Evolutionary conservation across 37 sponge, comb jelly and placozoan genomes (phyloP), one percentile per base, ranked within the genome.

Genomic region (Spongilla lacustris): DNA sequence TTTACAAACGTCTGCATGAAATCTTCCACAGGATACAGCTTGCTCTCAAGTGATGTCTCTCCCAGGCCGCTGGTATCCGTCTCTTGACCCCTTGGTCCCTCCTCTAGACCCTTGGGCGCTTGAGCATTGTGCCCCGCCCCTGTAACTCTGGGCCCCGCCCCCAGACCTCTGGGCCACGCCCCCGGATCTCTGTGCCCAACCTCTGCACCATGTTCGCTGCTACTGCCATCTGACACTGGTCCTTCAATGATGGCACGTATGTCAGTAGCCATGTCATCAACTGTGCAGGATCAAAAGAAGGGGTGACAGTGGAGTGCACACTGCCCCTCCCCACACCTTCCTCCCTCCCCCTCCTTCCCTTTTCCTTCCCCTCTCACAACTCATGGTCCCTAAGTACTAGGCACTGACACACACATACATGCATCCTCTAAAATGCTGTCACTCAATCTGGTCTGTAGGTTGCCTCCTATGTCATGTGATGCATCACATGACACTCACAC

Each of bases 1-100:
- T 29, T 17, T 71, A 85, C 26, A 36, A 85, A 29, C 66, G 80
- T 70, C 30, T 91, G 67, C 71, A 87, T 75, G 27, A 86, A 38
- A 11, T 76, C 66, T 2, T 66, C 30, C 22, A 94, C 58, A 23
- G 86, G 84, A 71, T 72, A 77, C 36, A 86, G 84, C 67, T 66
- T 26, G 35, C 22, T 71, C 36, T 86, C 41, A 24, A 31, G 79
- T 30, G 27, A 26, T 9, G 26, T 36, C 26, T 10, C 77, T 10
- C 2, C 77, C 6, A 2, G 21, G 17, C 41, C 77, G 9, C 36
- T 23, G 13, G 36, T 75, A 4, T 9, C 36, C 1, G 36, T 11
- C 26, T 76, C 33, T 9, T 9, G 33, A 19, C 58, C 30, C 23
- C 29, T 5, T 2, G 4, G 26, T 9, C 41, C 41, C 41, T 3